Percentiles rank a stretch among this genome's conserved stretches.
Conservation (phyloP, 2,113 vertebrate genomes). For the Gymnogyps californianus region DNA sequence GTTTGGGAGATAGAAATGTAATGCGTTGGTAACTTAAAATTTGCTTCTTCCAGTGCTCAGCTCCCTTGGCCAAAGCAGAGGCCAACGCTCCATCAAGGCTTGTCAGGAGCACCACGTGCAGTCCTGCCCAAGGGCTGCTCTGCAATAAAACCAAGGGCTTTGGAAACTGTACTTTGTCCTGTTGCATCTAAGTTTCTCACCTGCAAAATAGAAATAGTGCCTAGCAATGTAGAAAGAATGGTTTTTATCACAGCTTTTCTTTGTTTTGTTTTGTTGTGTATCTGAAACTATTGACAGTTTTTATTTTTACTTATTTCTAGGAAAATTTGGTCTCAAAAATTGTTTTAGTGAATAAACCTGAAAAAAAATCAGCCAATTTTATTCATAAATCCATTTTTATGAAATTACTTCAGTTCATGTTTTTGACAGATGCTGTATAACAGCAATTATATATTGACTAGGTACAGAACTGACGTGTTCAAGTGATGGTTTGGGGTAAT, state of each 20-base stretch:
- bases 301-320: background rate
- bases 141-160: background rate
- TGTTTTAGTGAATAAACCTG: background rate
- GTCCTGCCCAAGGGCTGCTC: background rate
- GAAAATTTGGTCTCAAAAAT: background rate
- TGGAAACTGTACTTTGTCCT: background rate
- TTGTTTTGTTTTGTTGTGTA: background rate
- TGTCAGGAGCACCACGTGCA: background rate
- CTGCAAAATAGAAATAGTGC: background rate
- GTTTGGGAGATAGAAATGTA: background rate
- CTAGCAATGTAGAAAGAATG: background rate
- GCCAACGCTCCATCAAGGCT: background rate
- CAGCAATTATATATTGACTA: background rate
- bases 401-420: background rate
- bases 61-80: background rate
- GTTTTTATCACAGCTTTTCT: background rate
- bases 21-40: background rate
- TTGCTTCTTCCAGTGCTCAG: background rate
- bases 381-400: background rate
- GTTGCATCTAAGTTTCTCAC: background rate
- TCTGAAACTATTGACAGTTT: background rate
- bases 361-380: background rate
- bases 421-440: background rate
- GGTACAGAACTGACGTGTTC: background rate
- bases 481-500: background rate